Evolutionary conservation across 2,113 vertebrate species (phyloP), one percentile per base, ranked within the genome.

Genomic region (Heloderma charlesbogerti): DNA sequence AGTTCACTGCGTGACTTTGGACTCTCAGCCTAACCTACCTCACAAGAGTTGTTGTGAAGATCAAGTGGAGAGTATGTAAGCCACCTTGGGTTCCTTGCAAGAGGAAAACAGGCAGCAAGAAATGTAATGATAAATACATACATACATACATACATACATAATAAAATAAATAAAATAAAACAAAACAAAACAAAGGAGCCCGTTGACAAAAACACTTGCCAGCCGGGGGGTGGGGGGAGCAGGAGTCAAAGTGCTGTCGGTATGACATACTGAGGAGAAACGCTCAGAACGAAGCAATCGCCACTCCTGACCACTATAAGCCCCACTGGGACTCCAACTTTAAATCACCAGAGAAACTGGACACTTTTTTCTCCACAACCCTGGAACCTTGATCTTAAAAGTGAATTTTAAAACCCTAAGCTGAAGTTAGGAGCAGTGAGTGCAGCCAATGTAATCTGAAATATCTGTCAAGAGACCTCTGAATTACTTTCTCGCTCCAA

Each of bases 401-500:
- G 67, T 29, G 20, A 18, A 34, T 31, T 43, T 51, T 22, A 43
- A 22, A n/a, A 22, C 43, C 20, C 37, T 87, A 20, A 87, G 43
- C n/a, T 43, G 13, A 43, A n/a, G 18, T 63, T 43, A 31, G 27
- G 40, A 75, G 13, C n/a, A 83, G 48, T 34, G 74, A 25, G 20
- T 69, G 63, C 48, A 40, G 25, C 71, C 54, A 31, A 60, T 60
- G 22, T 72, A 60, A 77, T 43, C 37, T 43, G 86, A 54, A 77
- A 54, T 63, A 43, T 74, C 54, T 63, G 25, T 20, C 20, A 54
- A 3, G 22, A 13, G 34, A 48, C n/a, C 20, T 57, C 57, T 37
- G n/a, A 87, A 78, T 78, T 87, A 63, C 40, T 78, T 87, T 57
- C 72, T 60, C 77, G 86, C 72, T 77, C n/a, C 25, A 40, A 31